phyloP scores from a whole-genome alignment of 2,888 invertebrate genomes.

The Sarcophaga carnaria region DNA sequence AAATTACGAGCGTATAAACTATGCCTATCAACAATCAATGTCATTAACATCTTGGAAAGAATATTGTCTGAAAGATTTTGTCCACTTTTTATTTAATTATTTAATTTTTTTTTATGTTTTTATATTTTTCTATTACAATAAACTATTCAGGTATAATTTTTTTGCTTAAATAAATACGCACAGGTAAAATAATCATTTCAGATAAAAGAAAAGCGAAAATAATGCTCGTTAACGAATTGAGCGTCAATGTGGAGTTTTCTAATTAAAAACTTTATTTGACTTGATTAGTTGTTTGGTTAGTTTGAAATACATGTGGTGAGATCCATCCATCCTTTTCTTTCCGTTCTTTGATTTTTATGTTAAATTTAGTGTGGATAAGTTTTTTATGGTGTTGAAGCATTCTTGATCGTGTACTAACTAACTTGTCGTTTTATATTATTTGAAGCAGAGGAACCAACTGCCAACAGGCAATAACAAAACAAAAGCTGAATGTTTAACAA shows the following conservation, averaged over 20 bases:
- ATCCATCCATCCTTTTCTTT: constrained; percentile 13
- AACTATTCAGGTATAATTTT: no score
- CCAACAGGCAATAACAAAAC: constrained; percentile 36
- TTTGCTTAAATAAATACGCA: no score
- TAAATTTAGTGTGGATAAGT: constrained; percentile 14
- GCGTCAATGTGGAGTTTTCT: constrained; percentile 68
- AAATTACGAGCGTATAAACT: no score
- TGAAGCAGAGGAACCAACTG: constrained; percentile 19
- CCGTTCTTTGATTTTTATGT: constrained; percentile 3
- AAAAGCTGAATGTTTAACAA: constrained; percentile 3
- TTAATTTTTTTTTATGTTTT: no score
- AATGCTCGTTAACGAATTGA: constrained; percentile 30
- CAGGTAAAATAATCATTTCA: background rate
- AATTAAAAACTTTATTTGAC: constrained; percentile 69
- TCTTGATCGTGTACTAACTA: constrained; percentile 19
- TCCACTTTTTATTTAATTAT: no score
- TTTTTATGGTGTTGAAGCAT: constrained; percentile 43
- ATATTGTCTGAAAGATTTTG: no score
- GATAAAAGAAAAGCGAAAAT: background rate
- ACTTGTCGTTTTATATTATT: constrained; percentile 1
- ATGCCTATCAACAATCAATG: no score
- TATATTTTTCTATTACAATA: no score
- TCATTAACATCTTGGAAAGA: no score
- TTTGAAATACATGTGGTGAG: no score
- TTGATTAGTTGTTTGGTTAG: constrained; percentile 7